Base-by-base conservation (phyloP, 2,797 vertebrate species). In the Pseudochaenichthys georgianus region DNA sequence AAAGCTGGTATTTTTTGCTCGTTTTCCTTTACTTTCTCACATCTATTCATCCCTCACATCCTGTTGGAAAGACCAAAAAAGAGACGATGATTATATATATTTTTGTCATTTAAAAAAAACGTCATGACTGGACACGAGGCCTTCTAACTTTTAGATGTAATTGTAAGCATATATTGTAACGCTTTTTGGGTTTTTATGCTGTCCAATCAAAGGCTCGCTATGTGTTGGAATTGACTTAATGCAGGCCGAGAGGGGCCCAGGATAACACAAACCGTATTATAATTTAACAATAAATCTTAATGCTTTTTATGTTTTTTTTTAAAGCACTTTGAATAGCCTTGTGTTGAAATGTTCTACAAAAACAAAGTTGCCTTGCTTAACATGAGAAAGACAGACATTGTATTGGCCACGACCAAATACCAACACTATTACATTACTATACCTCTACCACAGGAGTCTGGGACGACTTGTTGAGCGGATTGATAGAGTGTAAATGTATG, bases 41-140 rank as follows among this genome's bases (percentile, higher is more conserved):
- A 15, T 92, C 79, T 71, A 77, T 87, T 79, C 54, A 70, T 93
- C 88, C 87, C 88, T 94, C 84, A 95, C 94, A 90, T 94, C 82
- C 94, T 96, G 93, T 76, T 55, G 88, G 82, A 88, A 88, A 94
- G 88, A 89, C 16, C 84, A 88, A 88, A 5, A 61, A 42, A 60
- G 0, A 17, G 45, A 3, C 31, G 28, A 47, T 15, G 0, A 15
- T 70, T 17, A 58, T 62, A 65, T 21, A 5, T 7, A 16, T 13
- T 5, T 64, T 31, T 66, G 42, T 55, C 3, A 42, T 68, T 61
- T 62, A 52, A 5, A 19, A 55, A 9, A 34, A 31, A 16, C 54
- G 3, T 21, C 3, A 34, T 21, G 23, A 69, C 21, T 47, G 42
- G 28, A 69, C 9, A 53, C 60, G 16, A 28, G 13, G 19, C 13